These are phyloP conservation scores for Asteroscopus sphinx DNA, from an alignment of 2,888 invertebrate genomes.

Conservation along the genomic window DNA sequence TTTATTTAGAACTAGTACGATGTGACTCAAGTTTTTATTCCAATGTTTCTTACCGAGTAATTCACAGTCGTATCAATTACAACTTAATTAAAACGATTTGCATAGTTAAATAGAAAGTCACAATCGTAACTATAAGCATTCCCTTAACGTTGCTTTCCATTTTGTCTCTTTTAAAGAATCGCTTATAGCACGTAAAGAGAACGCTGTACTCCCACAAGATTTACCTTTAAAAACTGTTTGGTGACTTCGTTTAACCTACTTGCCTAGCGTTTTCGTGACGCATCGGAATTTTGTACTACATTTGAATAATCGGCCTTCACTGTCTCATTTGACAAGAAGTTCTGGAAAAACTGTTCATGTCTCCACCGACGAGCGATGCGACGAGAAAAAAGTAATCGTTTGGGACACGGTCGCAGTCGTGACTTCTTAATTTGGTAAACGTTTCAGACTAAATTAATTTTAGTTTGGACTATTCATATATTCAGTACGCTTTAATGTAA, in stretches of 20 bases:
- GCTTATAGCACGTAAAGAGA: constrained; percentile 67
- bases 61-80: constrained; percentile 49
- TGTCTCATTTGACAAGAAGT: constrained; percentile 70
- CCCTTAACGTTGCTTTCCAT: constrained; percentile 74
- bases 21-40: constrained; percentile 32
- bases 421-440: constrained; percentile 54
- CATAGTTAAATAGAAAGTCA: constrained; percentile 58
- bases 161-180: constrained; percentile 66
- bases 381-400: constrained; percentile 56
- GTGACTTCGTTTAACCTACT: constrained; percentile 79
- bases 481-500: constrained; percentile 23
- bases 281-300: constrained; percentile 80
- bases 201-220: constrained; percentile 65
- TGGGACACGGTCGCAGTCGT: constrained; percentile 54
- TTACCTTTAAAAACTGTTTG: constrained; percentile 69
- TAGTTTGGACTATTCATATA: constrained; percentile 33
- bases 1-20: constrained; percentile 45
- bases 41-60: constrained; percentile 25
- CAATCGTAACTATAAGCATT: constrained; percentile 30
- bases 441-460: constrained; percentile 46
- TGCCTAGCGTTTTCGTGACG: constrained; percentile 75
- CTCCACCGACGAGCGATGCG: constrained; percentile 38
- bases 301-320: constrained; percentile 77
- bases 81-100: constrained; percentile 52
- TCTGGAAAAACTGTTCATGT: constrained; percentile 68